phyloP scores from a whole-genome alignment of 2,888 invertebrate genomes.

The Xestobium rufovillosum region DNA sequence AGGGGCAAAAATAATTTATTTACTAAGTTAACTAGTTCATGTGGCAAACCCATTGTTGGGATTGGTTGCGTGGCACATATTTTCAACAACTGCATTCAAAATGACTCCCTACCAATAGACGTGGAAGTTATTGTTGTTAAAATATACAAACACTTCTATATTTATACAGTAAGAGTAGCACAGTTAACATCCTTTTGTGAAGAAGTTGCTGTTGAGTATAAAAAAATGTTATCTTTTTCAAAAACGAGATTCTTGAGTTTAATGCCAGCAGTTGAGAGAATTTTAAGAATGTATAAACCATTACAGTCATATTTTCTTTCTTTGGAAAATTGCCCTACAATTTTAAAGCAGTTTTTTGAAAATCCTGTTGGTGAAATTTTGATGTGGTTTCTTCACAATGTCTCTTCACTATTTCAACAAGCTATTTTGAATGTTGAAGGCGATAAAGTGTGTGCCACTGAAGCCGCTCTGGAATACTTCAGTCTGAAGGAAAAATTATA shows the following conservation, averaged over 20 bases:
- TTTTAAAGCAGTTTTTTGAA: constrained; percentile 13
- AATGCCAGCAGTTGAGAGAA: constrained; percentile 12
- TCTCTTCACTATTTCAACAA: constrained; percentile 11
- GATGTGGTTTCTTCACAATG: constrained; percentile 16
- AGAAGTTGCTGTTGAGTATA: constrained; percentile 9
- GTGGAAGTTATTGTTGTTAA: no score
- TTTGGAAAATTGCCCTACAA: constrained; percentile 13
- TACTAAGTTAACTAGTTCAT: constrained; percentile 9
- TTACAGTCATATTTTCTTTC: constrained; percentile 12
- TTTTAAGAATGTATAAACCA: constrained; percentile 14
- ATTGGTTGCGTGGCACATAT: constrained; percentile 12
- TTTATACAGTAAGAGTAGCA: no score
- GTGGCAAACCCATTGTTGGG: constrained; percentile 11
- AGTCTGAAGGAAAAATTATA: constrained; percentile 5
- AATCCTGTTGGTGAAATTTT: constrained; percentile 10
- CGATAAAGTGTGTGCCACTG: constrained; percentile 11
- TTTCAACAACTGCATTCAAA: constrained; percentile 8
- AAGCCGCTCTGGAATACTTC: constrained; percentile 9
- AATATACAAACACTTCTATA: no score
- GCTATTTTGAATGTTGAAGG: constrained; percentile 11
- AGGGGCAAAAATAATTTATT: constrained; percentile 12
- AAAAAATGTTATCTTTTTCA: constrained; percentile 10
- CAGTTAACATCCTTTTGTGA: no score
- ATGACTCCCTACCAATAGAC: neutral
- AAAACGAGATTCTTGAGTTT: no score